A percentile compares a stretch with the other conserved stretches of the same genome.
Conservation (phyloP, 2,888 invertebrate species). For the Venustoraphidia nigricollis region DNA sequence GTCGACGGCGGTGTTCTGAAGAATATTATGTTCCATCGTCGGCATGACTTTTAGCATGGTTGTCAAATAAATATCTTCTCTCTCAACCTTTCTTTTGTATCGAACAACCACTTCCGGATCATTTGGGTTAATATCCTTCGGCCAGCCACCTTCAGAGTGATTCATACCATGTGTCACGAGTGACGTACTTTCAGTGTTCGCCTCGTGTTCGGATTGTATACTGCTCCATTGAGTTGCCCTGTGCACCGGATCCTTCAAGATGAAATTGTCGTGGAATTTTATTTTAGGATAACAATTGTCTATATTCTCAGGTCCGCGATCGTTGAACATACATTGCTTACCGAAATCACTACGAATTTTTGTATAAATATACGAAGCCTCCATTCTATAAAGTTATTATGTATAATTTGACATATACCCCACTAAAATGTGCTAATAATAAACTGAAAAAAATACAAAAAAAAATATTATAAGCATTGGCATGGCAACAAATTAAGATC, state of each 20-base stretch:
- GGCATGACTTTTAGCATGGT: slow-evolving; percentile 39
- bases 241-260: slow-evolving; percentile 35
- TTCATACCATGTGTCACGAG: slow-evolving; percentile 45
- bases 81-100: slow-evolving; percentile 61
- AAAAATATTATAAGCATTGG: no score
- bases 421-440: no score
- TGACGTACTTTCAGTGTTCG: slow-evolving; percentile 45
- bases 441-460: no score
- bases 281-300: slow-evolving; percentile 17
- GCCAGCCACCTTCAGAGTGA: slow-evolving; percentile 76
- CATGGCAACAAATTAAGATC: no score
- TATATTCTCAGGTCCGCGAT: slow-evolving; percentile 29
- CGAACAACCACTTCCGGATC: slow-evolving; percentile 56
- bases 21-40: slow-evolving; percentile 48
- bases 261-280: slow-evolving; percentile 27
- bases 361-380: slow-evolving; percentile 28
- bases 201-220: slow-evolving; percentile 32
- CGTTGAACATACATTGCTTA: slow-evolving; percentile 31
- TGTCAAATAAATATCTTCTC: slow-evolving; percentile 58
- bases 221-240: slow-evolving; percentile 31
- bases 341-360: slow-evolving; percentile 35
- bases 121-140: slow-evolving; percentile 49
- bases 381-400: slow-evolving; percentile 14
- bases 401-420: no score
- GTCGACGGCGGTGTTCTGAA: slow-evolving; percentile 67